A percentile compares a stretch with the other conserved stretches of the same genome.
phyloP scores from a whole-genome alignment of 2,113 vertebrate genomes.

The Crotalus tigris region DNA sequence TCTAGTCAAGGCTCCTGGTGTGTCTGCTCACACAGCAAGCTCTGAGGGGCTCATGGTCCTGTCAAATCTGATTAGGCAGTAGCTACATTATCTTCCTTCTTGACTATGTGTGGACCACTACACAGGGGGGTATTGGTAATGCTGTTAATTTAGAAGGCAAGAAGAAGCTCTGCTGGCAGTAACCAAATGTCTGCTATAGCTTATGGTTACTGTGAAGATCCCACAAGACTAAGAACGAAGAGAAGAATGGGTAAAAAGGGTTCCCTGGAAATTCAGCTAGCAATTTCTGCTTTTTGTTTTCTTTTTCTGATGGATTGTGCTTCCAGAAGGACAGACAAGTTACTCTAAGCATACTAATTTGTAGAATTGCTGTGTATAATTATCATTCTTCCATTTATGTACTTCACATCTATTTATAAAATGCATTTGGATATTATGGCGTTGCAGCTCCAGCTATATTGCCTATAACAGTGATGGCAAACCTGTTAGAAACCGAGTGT shows the following conservation, averaged over 20 bases:
- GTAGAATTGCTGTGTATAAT: neutral
- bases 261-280: neutral
- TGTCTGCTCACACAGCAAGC: constrained; percentile 18
- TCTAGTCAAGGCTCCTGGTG: constrained; percentile 31
- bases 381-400: neutral
- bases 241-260: neutral
- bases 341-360: neutral
- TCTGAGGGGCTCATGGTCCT: constrained; percentile 36
- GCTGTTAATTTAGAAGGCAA: constrained; percentile 44
- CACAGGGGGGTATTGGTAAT: constrained; percentile 14
- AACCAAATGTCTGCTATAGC: neutral
- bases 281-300: neutral
- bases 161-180: constrained; percentile 27
- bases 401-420: neutral
- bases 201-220: neutral
- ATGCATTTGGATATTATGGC: neutral
- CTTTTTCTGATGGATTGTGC: neutral
- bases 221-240: neutral
- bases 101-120: constrained; percentile 6
- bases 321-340: neutral
- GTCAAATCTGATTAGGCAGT: constrained; percentile 51
- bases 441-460: neutral
- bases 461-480: neutral
- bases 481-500: too few relatives aligned
- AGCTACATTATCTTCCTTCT: neutral